phyloP scores from a whole-genome alignment of 2,888 invertebrate species.

The Ormia ochracea region DNA sequence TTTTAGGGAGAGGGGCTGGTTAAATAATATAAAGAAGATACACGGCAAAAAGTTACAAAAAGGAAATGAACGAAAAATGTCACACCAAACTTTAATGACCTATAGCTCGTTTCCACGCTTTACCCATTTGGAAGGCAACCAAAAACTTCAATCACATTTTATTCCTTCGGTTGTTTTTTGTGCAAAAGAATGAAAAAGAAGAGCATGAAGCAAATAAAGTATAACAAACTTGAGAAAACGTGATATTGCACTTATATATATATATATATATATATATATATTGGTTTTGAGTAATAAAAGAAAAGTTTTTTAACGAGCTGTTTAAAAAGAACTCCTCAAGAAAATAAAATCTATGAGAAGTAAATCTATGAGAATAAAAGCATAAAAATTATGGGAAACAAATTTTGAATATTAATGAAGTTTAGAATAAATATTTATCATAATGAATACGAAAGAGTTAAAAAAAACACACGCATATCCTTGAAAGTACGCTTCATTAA shows the following conservation, averaged over 20 bases:
- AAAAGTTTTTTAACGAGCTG: conserved; percentile 47
- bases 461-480: not conserved
- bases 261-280: not conserved
- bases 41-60: not conserved
- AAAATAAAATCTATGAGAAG: not conserved
- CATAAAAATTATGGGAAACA: conserved; percentile 31
- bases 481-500: not conserved
- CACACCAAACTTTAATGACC: conserved; percentile 58
- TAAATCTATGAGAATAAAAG: not conserved
- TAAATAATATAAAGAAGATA: too few species aligned
- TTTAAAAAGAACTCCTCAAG: conserved; percentile 9
- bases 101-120: conserved; percentile 58
- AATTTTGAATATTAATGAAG: conserved; percentile 50
- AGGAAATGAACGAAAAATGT: conserved; percentile 29
- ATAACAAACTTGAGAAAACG: conserved; percentile 51
- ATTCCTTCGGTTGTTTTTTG: not conserved
- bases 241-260: conserved; percentile 51
- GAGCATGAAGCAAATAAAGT: conserved; percentile 34
- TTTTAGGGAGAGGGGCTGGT: not conserved
- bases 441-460: not conserved
- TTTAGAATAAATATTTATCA: conserved; percentile 23
- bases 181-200: not conserved
- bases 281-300: not conserved
- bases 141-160: conserved; percentile 54
- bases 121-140: conserved; percentile 57